Conservation (phyloP, 2,113 vertebrate species). For the Rostratula benghalensis region DNA sequence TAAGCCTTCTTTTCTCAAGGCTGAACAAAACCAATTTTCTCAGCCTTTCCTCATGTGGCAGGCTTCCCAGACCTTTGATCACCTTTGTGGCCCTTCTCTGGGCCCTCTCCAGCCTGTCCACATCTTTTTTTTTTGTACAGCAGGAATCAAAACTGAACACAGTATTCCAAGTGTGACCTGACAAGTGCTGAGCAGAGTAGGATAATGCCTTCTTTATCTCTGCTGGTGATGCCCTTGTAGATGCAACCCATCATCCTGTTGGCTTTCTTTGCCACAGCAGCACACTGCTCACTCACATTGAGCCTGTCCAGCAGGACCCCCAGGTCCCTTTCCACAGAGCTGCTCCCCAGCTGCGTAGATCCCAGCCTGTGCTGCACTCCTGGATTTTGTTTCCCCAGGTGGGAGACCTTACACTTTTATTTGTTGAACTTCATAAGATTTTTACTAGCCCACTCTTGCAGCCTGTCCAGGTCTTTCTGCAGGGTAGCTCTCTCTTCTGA, state of each 20-base stretch:
- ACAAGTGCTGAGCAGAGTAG: not conserved
- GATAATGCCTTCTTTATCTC: not conserved
- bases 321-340: not conserved
- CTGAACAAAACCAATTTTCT: not conserved
- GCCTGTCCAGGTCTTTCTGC: not conserved
- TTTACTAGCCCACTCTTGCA: not conserved
- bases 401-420: not conserved
- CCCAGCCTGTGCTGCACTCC: not conserved
- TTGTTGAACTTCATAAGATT: not conserved
- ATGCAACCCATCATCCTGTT: not conserved
- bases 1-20: not conserved
- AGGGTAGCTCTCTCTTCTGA: not conserved
- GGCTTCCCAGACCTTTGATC: not conserved
- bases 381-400: not conserved
- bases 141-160: not conserved
- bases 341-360: not conserved
- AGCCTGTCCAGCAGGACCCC: not conserved
- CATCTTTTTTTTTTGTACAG: not conserved
- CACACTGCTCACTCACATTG: not conserved
- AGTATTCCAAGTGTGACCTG: not conserved
- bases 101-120: not conserved
- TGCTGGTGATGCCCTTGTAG: not conserved
- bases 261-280: not conserved
- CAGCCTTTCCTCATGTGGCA: not conserved
- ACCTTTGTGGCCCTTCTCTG: not conserved